phyloP scores from a whole-genome alignment of 2,888 invertebrate genomes.

The Eustalomyia histrio region DNA sequence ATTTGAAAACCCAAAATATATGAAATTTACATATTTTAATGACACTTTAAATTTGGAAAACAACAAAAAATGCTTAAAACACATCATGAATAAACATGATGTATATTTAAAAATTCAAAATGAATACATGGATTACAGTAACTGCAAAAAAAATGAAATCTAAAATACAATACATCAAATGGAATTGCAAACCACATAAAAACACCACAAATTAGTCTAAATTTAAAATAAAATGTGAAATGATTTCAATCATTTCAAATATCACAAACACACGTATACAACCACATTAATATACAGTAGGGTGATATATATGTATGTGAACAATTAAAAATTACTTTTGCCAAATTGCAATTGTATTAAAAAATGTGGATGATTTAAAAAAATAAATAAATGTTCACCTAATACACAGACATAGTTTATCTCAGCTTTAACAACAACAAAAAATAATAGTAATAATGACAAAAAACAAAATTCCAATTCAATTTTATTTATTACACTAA shows the following conservation, averaged over 20 bases:
- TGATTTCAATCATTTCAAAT: constrained; percentile 53
- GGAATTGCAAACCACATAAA: constrained; percentile 39
- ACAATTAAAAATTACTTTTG: too few species aligned
- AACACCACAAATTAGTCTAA: constrained; percentile 61
- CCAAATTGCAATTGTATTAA: too few species aligned
- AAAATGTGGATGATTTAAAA: too few species aligned
- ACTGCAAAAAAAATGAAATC: not conserved
- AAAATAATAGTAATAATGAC: constrained; percentile 4
- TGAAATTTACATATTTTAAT: constrained; percentile 52
- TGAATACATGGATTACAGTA: not conserved
- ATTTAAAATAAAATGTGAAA: constrained; percentile 54
- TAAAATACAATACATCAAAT: constrained; percentile 33
- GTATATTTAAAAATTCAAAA: not conserved
- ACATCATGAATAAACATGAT: constrained; percentile 36
- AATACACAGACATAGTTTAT: constrained; percentile 17
- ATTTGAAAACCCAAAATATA: not conserved
- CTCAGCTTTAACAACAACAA: constrained; percentile 27
- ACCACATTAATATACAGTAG: not conserved
- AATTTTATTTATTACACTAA: constrained; percentile 65
- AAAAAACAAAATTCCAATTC: constrained; percentile 56
- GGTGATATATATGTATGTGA: not conserved
- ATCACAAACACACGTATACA: not conserved
- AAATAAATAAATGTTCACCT: not conserved
- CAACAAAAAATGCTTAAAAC: constrained; percentile 19
- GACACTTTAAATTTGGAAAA: constrained; percentile 20